These are phyloP conservation scores for Macroramphosus scolopax DNA, from an alignment of 2,797 vertebrate genomes.

Conservation along the genomic window DNA sequence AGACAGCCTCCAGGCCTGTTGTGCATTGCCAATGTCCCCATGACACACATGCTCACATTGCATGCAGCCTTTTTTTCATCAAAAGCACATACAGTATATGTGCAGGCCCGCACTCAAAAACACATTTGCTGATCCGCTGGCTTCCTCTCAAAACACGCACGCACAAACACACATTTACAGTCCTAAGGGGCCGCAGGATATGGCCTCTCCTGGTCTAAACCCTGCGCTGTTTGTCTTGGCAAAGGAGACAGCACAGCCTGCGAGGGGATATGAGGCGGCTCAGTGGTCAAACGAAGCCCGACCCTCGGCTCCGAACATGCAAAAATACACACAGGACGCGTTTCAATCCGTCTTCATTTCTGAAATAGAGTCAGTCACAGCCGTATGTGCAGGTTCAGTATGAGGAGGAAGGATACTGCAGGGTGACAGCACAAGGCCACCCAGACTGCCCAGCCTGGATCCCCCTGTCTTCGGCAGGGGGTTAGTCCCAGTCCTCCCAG, in stretches of 20 bases:
- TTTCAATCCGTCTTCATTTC: slow-evolving; percentile 36
- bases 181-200: slow-evolving; percentile 57
- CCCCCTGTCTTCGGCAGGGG: slow-evolving; percentile 36
- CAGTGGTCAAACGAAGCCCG: slow-evolving; percentile 32
- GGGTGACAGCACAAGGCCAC: slow-evolving; percentile 42
- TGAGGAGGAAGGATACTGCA: slow-evolving; percentile 49
- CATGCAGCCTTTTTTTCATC: slow-evolving; percentile 3
- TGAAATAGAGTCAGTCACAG: slow-evolving; percentile 16
- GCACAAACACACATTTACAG: slow-evolving; percentile 3
- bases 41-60: slow-evolving; percentile 4
- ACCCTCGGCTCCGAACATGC: slow-evolving; percentile 10
- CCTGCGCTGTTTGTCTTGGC: slow-evolving; percentile 65
- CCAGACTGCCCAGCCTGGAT: slow-evolving; percentile 8
- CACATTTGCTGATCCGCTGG: not conserved
- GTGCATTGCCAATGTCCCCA: slow-evolving; percentile 4
- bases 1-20: not conserved
- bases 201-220: slow-evolving; percentile 62
- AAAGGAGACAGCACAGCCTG: slow-evolving; percentile 44
- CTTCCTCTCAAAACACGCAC: not conserved
- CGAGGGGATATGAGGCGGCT: slow-evolving; percentile 49
- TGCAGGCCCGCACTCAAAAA: slow-evolving; percentile 15
- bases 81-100: slow-evolving; percentile 4
- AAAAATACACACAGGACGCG: slow-evolving; percentile 30
- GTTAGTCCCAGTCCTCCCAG: slow-evolving; percentile 28
- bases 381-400: slow-evolving; percentile 4